phyloP scores from a whole-genome alignment of 2,113 vertebrate species.

The Reinhardtius hippoglossoides region DNA sequence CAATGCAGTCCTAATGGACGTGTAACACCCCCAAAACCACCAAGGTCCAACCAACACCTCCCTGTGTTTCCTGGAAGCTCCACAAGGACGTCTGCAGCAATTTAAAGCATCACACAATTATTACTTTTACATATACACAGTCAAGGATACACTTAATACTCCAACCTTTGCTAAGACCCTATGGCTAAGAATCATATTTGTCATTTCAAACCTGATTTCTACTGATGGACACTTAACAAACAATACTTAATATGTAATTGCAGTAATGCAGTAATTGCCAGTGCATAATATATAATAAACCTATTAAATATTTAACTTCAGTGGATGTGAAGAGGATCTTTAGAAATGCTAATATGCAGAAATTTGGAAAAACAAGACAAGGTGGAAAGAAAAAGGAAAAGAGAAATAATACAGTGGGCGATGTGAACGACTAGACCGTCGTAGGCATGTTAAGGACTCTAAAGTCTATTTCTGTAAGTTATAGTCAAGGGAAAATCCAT shows the following conservation, averaged over 20 bases:
- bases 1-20: conserved; percentile 57
- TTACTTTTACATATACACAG: no score
- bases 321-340: neutral
- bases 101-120: no score
- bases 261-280: no score
- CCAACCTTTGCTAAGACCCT: neutral
- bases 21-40: conserved; percentile 36
- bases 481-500: neutral
- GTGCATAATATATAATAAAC: neutral
- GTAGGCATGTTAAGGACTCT: neutral
- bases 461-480: neutral
- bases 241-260: no score
- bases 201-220: neutral
- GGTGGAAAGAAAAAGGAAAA: neutral
- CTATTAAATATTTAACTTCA: neutral
- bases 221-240: neutral
- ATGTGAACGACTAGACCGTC: neutral
- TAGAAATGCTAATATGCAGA: neutral
- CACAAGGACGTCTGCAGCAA: conserved; percentile 1
- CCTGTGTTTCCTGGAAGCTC: conserved; percentile 51
- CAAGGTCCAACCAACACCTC: conserved; percentile 32
- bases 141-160: neutral
- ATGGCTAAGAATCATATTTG: neutral
- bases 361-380: no score
- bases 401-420: neutral